Evolutionary conservation across 2,113 vertebrate species (phyloP), one percentile per base, ranked within the genome.

Genomic region (Pseudorasbora parva): DNA sequence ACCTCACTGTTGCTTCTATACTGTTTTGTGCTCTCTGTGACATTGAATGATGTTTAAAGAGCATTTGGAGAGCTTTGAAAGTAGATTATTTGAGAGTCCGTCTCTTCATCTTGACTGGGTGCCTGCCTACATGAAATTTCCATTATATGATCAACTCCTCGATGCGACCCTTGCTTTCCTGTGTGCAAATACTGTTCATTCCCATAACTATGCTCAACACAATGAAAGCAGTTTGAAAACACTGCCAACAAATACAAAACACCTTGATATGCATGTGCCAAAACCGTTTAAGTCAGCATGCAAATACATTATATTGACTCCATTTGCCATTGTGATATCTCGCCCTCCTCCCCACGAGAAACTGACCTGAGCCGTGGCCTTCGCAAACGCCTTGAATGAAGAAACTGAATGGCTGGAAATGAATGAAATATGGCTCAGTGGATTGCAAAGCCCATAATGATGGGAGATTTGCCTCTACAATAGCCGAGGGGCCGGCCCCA

Each of bases 41-140:
- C 71, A 81, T 86, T 90, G 0, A 83, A 87, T 88, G 89, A 89
- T 91, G 78, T 82, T 89, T 81, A 88, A 71, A 23, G 41, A 78
- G 37, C 86, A 49, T 49, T 49, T 49, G 47, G 82, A 79, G 68
- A 57, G 47, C 83, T 84, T 88, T 73, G 49, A 62, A 87, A 56
- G 87, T 75, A 25, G 51, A 57, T 77, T 37, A 2, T 45, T 17
- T 45, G 6, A 47, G 19, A 57, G 11, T 41, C 19, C 37, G 27
- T 27, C 6, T 56, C 27, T 3, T 76, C 8, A 19, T 21, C 5
- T 2, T 17, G 7, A 54, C 4, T 37, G 51, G 6, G 14, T 54
- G 47, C 17, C 47, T 23, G 9, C 17, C 8, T 74, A 30, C 72
- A 56, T 37, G 4, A 57, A 37, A 57, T 57, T 33, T 14, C 14